Percentiles rank a stretch among this genome's conserved stretches.
Conservation (phyloP, 2,113 vertebrate genomes). For the Aythya baeri region DNA sequence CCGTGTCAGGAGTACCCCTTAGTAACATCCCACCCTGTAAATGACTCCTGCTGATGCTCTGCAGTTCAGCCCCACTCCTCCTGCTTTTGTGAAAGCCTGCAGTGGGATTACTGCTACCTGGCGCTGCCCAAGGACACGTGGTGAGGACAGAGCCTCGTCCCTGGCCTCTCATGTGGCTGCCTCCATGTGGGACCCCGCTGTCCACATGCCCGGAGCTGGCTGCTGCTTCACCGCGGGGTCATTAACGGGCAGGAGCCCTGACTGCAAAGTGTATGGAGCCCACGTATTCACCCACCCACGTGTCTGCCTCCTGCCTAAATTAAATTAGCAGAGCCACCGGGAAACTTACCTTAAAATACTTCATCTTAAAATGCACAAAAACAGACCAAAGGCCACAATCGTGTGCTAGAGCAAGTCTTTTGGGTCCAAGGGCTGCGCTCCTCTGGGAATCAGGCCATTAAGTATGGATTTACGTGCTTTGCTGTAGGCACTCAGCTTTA, state of each 20-base stretch:
- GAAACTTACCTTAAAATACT: background rate
- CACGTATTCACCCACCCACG: background rate
- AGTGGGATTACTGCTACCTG: background rate
- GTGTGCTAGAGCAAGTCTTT: background rate
- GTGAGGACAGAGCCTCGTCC: too few species aligned
- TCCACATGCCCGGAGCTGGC: accelerated
- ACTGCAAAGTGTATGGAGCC: background rate
- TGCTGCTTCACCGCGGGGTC: background rate
- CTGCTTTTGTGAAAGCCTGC: background rate
- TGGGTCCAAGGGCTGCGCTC: background rate
- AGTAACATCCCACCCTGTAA: background rate
- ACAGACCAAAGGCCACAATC: background rate
- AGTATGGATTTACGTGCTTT: constrained; percentile 23
- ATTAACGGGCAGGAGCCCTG: background rate
- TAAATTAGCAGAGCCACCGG: background rate
- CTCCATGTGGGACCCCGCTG: background rate
- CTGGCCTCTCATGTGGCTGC: background rate
- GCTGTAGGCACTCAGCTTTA: constrained; percentile 14
- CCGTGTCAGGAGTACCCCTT: background rate
- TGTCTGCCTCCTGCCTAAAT: background rate
- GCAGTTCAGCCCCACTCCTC: background rate
- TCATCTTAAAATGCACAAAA: background rate
- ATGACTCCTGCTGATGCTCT: constrained; percentile 28
- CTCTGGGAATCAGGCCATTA: constrained; percentile 32
- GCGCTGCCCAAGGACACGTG: background rate